Conservation (phyloP, 2,113 vertebrate genomes). For the Sinocyclocheilus anshuiensis region DNA sequence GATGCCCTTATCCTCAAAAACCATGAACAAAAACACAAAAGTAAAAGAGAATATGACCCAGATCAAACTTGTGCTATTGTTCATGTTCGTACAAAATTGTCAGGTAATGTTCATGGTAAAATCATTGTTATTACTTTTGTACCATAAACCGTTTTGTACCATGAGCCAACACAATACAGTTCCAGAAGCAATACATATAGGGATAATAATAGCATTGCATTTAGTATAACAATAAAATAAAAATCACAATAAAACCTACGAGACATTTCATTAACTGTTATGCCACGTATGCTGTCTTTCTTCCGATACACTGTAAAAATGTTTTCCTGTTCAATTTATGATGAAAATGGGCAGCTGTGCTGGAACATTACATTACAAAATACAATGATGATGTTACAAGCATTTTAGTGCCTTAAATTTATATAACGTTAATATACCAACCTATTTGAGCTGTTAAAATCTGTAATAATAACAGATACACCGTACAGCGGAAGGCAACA, state of each 20-base stretch:
- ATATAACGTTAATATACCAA: background rate
- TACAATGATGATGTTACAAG: background rate
- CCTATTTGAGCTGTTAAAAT: background rate
- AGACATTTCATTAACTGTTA: background rate
- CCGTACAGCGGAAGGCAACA: background rate
- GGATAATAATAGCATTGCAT: background rate
- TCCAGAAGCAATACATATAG: background rate
- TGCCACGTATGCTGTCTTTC: background rate
- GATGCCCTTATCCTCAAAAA: background rate
- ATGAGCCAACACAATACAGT: background rate
- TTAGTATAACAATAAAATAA: background rate
- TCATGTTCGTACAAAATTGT: background rate
- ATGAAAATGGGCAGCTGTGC: background rate
- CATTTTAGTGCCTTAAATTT: background rate
- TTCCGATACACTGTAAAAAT: background rate
- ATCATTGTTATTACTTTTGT: background rate
- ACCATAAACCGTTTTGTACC: background rate
- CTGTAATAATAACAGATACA: background rate
- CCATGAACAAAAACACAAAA: background rate
- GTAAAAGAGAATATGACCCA: background rate
- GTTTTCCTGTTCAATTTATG: background rate
- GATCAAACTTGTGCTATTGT: background rate
- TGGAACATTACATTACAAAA: background rate
- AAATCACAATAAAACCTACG: no score
- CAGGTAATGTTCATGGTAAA: background rate